These are phyloP conservation scores for Kradibia gibbosae DNA, from an alignment of 1,140 invertebrate species.

Conservation along the genomic window DNA sequence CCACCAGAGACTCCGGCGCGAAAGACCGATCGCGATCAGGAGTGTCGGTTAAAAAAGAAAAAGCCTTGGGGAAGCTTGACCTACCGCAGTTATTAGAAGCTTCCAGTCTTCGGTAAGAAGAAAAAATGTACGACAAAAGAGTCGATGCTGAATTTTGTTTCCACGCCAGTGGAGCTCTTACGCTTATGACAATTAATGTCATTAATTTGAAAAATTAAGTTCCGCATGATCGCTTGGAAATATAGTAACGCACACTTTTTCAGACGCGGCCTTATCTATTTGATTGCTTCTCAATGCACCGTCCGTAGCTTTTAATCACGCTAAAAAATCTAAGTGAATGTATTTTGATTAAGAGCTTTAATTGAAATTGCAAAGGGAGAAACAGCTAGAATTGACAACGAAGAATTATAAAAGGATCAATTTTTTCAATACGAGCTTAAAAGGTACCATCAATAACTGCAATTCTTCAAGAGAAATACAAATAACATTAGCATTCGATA, in stretches of 20 bases:
- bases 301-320: background rate
- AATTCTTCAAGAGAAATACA: too few relatives aligned
- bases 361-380: background rate
- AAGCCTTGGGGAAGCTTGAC: background rate
- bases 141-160: background rate
- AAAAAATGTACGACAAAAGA: background rate
- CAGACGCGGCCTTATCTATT: background rate
- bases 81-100: conserved; percentile 25
- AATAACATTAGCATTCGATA: background rate
- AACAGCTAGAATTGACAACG: background rate
- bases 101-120: background rate
- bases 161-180: background rate
- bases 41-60: conserved; percentile 14
- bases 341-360: background rate
- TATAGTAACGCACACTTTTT: background rate
- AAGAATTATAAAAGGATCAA: background rate
- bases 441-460: background rate
- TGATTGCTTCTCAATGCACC: background rate
- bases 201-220: background rate
- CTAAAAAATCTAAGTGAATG: background rate
- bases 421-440: background rate
- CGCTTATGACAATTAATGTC: background rate
- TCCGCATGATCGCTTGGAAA: background rate
- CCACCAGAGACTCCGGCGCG: background rate
- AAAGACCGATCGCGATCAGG: background rate